Evolutionary conservation across 2,888 invertebrate genomes (phyloP), one percentile per base, ranked within the genome.

Genomic region (Malthinus seriepunctatus): DNA sequence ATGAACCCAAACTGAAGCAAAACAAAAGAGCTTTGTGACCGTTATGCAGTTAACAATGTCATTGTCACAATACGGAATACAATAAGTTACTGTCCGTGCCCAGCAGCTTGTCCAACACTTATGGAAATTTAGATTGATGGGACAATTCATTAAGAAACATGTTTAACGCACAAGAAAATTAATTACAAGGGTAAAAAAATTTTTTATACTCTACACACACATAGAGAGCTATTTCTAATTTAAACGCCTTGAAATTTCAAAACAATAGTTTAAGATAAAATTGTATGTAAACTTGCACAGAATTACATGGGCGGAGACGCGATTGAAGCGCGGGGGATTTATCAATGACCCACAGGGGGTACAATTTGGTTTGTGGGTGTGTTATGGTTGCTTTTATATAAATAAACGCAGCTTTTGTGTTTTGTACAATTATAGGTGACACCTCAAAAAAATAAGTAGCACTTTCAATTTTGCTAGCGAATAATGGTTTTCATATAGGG

Each of bases 1-100:
- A 73, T 74, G 71, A 70, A 73, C 73, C 71, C 73, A 70, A 73
- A 73, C 66, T 67, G 70, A 71, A 66, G 68, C 67, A 70, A 75
- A 74, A 75, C 75, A 76, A 76, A 69, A 63, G 71, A 60, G 64
- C 67, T 70, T 75, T 75, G 74, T 76, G 73, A 70, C 73, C 74
- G 76, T 74, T 73, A 75, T 60, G 55, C 72, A 74, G 73, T 73
- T 73, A 69, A 74, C 75, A 73, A 73, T 74, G 70, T 71, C 69
- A 67, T 60, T 62, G 65, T 63, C 68, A 69, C 68, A 71, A 69
- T 68, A 64, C 66, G 69, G 73, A 69, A 67, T 69, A 69, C 70
- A 68, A 67, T 67, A 69, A 69, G 68, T 69, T 69, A 68, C 65
- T 71, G 70, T 71, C 70, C 70, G 68, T 69, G 71, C 66, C 63